Conservation (phyloP, 2,888 invertebrate species). For the Watsonalla binaria region DNA sequence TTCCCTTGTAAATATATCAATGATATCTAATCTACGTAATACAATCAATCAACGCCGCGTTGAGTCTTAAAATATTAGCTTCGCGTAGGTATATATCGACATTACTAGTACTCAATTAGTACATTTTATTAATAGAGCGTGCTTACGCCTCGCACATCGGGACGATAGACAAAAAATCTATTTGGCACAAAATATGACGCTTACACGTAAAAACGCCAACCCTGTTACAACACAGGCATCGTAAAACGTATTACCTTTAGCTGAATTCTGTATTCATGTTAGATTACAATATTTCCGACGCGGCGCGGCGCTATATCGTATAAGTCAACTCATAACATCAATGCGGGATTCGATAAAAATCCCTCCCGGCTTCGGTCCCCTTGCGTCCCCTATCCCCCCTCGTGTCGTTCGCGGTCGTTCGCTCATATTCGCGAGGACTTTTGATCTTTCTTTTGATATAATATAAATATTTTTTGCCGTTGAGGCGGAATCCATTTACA, state of each 20-base stretch:
- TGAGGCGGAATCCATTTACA: slow-evolving; percentile 55
- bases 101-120: too few relatives aligned
- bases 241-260: slow-evolving; percentile 50
- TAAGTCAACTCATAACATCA: slow-evolving; percentile 49
- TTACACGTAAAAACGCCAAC: slow-evolving; percentile 34
- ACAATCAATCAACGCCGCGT: too few relatives aligned
- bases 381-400: slow-evolving; percentile 22
- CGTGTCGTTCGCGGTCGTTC: slow-evolving; percentile 33
- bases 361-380: slow-evolving; percentile 36
- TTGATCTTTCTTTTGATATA: slow-evolving; percentile 67
- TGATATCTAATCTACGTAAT: too few relatives aligned
- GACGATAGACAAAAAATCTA: slow-evolving; percentile 26
- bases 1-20: too few relatives aligned
- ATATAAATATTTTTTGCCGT: slow-evolving; percentile 59
- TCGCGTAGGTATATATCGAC: neutral
- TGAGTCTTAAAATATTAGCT: neutral
- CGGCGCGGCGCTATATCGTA: slow-evolving; percentile 41
- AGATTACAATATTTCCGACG: slow-evolving; percentile 60
- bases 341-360: slow-evolving; percentile 53
- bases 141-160: too few relatives aligned
- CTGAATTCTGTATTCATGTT: slow-evolving; percentile 58
- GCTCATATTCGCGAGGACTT: slow-evolving; percentile 42
- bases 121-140: too few relatives aligned
- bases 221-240: slow-evolving; percentile 37
- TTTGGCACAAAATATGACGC: slow-evolving; percentile 26